Percentiles rank a stretch among this genome's conserved stretches.
phyloP scores from a whole-genome alignment of 53 echinoderm and acorn worm genomes.

The Henricia sp. region DNA sequence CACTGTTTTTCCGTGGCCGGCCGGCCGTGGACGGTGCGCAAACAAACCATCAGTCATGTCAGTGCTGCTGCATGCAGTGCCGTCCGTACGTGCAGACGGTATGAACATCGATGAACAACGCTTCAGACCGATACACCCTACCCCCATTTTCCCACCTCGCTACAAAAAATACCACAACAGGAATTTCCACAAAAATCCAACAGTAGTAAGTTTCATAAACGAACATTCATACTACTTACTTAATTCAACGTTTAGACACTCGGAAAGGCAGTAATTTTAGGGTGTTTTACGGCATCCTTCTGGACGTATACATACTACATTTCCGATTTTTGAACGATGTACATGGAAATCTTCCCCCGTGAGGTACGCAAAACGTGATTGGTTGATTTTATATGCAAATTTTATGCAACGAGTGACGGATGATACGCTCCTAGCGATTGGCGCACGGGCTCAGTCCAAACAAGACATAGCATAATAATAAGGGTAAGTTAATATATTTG shows the following conservation, averaged over 20 bases:
- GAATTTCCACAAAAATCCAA: slow-evolving; percentile 39
- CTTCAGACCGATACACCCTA: too few relatives aligned
- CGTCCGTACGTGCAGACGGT: too few relatives aligned
- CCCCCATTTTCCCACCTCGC: slow-evolving; percentile 38
- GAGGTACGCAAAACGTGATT: slow-evolving; percentile 52
- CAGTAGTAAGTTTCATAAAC: background rate
- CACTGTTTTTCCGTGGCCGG: too few relatives aligned
- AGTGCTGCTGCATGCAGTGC: slow-evolving; percentile 7
- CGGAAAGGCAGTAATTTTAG: slow-evolving; percentile 42
- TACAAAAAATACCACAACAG: slow-evolving; percentile 12
- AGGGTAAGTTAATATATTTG: too few relatives aligned
- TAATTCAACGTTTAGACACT: slow-evolving; percentile 41
- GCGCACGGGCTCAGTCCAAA: slow-evolving; percentile 1
- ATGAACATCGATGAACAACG: too few relatives aligned
- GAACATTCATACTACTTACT: slow-evolving; percentile 69
- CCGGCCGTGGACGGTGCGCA: too few relatives aligned
- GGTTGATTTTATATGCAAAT: slow-evolving; percentile 62
- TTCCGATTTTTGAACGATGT: slow-evolving; percentile 96
- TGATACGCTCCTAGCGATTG: slow-evolving; percentile 63
- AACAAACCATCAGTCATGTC: background rate
- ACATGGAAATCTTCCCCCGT: slow-evolving; percentile 49
- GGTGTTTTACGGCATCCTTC: slow-evolving; percentile 49
- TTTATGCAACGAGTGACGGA: slow-evolving; percentile 27
- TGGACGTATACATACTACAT: slow-evolving; percentile 50
- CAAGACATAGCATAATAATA: slow-evolving; percentile 38